Conservation (phyloP, 1,140 invertebrate species). For the Glomeris maerens region DNA sequence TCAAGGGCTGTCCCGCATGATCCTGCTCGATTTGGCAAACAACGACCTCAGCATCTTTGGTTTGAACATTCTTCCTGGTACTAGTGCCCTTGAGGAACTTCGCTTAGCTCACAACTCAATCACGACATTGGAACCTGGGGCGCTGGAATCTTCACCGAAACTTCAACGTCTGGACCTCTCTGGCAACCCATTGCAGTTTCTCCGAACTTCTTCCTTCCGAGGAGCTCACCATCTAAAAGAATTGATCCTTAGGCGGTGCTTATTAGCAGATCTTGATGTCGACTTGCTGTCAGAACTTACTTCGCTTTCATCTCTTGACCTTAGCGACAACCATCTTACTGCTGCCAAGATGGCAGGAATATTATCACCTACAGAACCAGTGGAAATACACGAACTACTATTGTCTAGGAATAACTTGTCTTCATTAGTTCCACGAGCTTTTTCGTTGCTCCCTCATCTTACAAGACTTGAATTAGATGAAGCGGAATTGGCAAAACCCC, state of each 20-base stretch:
- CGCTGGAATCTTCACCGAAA: conserved; percentile 43
- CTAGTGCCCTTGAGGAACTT: conserved; percentile 50
- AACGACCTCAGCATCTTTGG: conserved; percentile 27
- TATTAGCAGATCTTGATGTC: conserved; percentile 42
- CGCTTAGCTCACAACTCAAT: conserved; percentile 43
- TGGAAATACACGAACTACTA: too few species aligned
- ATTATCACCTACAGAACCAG: too few species aligned
- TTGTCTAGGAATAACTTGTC: too few species aligned
- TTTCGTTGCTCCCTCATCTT: too few species aligned
- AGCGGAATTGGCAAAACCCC: conserved; percentile 10
- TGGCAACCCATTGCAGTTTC: conserved; percentile 39
- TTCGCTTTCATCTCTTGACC: conserved; percentile 50
- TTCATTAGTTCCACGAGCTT: too few species aligned
- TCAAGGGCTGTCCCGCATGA: conserved; percentile 52
- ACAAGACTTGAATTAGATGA: conserved; percentile 49
- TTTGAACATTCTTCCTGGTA: conserved; percentile 30
- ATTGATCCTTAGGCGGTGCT: conserved; percentile 44
- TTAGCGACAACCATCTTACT: conserved; percentile 52
- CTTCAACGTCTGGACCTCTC: conserved; percentile 45
- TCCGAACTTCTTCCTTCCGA: conserved; percentile 41
- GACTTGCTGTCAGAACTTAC: conserved; percentile 47
- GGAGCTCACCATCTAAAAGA: conserved; percentile 40
- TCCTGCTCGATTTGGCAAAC: conserved; percentile 37
- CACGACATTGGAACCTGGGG: conserved; percentile 38
- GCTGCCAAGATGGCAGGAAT: too few species aligned